Conservation (phyloP, 1,140 invertebrate species). For the Drosophila kikkawai region DNA sequence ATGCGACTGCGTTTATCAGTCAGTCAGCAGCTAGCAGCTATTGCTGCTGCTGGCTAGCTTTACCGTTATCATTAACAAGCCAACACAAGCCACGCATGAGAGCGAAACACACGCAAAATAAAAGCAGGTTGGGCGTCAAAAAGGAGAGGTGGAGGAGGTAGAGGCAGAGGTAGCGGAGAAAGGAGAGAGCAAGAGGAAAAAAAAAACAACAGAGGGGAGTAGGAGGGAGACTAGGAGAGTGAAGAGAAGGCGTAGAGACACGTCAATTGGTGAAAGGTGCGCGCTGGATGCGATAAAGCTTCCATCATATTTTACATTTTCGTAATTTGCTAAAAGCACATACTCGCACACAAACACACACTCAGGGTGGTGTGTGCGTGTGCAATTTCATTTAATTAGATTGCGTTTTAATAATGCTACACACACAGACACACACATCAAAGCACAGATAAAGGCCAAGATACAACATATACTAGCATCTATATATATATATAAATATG, state of each 20-base stretch:
- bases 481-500: background rate
- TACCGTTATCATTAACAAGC: slow-evolving; percentile 81
- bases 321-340: slow-evolving; percentile 79
- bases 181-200: slow-evolving; percentile 4
- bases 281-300: slow-evolving; percentile 65
- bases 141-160: background rate
- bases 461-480: slow-evolving; percentile 12
- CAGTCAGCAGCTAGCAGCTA: slow-evolving; percentile 17
- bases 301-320: slow-evolving; percentile 81
- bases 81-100: slow-evolving; percentile 54
- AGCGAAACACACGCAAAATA: slow-evolving; percentile 65
- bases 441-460: slow-evolving; percentile 41
- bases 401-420: slow-evolving; percentile 78
- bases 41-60: slow-evolving; percentile 23
- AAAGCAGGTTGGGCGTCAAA: slow-evolving; percentile 36
- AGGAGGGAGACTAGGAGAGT: background rate
- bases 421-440: slow-evolving; percentile 34
- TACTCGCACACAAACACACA: slow-evolving; percentile 23
- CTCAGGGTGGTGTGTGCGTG: slow-evolving; percentile 45
- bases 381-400: slow-evolving; percentile 81
- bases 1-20: slow-evolving; percentile 72
- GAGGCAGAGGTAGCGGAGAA: slow-evolving; percentile 2
- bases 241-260: slow-evolving; percentile 8
- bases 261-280: slow-evolving; percentile 72
- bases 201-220: background rate